Evolutionary conservation across 2,888 invertebrate species (phyloP).

Genomic region (Laspeyria flexula): DNA sequence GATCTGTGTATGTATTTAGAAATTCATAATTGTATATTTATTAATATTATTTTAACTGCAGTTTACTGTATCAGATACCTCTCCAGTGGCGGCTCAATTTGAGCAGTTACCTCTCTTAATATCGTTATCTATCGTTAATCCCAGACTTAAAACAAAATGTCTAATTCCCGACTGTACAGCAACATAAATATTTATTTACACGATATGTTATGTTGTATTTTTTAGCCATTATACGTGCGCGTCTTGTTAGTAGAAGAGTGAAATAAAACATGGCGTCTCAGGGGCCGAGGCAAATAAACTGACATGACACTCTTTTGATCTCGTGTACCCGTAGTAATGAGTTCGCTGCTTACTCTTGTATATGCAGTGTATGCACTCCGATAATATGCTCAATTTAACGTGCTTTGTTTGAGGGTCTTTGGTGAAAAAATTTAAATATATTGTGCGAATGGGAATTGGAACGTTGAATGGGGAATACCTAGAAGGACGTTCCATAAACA

Average conservation of each 20-base stretch:
- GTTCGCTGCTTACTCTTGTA: conserved; percentile 30
- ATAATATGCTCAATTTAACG: conserved; percentile 36
- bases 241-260: conserved; percentile 48
- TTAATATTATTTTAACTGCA: no score
- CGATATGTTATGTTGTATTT: conserved; percentile 25
- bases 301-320: conserved; percentile 59
- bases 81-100: no score
- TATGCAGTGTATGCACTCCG: conserved; percentile 28
- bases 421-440: no score
- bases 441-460: no score
- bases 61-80: no score
- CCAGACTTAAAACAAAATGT: neutral
- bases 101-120: no score
- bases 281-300: conserved; percentile 54
- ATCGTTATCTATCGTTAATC: no score
- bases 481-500: no score
- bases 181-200: conserved; percentile 17
- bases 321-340: conserved; percentile 55
- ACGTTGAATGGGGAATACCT: no score
- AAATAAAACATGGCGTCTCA: conserved; percentile 38
- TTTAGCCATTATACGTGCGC: conserved; percentile 39
- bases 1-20: no score
- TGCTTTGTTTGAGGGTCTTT: conserved; percentile 16
- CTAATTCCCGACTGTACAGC: neutral
- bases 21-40: no score